Evolutionary conservation across 1,140 invertebrate genomes (phyloP), one percentile per base, ranked within the genome.

Genomic region (Magallana gigas): DNA sequence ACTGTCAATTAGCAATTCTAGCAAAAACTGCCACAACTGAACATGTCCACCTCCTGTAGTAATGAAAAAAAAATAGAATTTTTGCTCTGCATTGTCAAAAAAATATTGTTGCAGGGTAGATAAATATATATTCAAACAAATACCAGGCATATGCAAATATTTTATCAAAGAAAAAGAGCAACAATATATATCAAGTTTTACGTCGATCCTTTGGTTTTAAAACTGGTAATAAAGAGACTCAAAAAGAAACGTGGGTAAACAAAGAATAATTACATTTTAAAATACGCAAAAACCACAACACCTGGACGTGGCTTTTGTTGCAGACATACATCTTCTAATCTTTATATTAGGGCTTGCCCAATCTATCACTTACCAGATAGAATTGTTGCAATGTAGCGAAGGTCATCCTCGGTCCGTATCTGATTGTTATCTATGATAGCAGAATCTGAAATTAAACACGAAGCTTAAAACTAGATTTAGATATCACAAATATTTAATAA

Each of bases 1-100:
- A 93, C 98, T 97, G 87, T 97, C 96, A 88, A 98, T 98, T 85
- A 99, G 96, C 60, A 99, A 96, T 95, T 99, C 98, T 87, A 99
- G 96, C 23, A 99, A 96, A 94, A 99, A 99, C 95, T 99, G 99
- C 99, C 99, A 99, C 84, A 99, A 95, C 95, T 99, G 99, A 92
- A 99, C 99, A 95, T 99, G 99, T 62, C 99, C 99, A 58, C 98
- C 99, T 91, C 98, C 98, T 94, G 90, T 14, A 83, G 18, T 14
- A 83, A 23, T 23, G 8, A 57, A 12, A 82, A 1, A 57, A 6
- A 8, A 7, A 80, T 18, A 1, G 14, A 16, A 18, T 64, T 14
- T 14, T 62, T n/a, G 18, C 0, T 48, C 3, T 48, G 36, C 36
- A 48, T 2, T 5, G 5, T 48, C 36, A 48, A 48, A 48, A 48